Evolutionary conservation across 2,113 vertebrate genomes (phyloP).

Genomic region (Pachyramphus minor): DNA sequence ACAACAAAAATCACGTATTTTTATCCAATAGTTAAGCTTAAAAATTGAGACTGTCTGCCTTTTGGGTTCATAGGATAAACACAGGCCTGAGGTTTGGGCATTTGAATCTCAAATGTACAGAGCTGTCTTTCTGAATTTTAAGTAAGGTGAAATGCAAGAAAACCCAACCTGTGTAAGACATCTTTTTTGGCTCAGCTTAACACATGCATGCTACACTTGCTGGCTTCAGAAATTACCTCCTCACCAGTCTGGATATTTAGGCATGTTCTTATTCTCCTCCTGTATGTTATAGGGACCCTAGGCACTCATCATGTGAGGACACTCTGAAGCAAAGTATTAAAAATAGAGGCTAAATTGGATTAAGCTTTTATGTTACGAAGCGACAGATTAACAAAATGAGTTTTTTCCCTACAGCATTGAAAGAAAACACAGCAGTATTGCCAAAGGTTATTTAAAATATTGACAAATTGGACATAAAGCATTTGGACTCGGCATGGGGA

Average conservation of each 20-base stretch:
- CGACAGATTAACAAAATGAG: background rate
- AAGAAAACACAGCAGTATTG: background rate
- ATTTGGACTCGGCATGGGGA: background rate
- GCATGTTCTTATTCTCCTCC: background rate
- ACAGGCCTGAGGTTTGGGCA: background rate
- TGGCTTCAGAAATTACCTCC: background rate
- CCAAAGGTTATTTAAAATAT: background rate
- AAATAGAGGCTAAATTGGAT: background rate
- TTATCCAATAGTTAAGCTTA: background rate
- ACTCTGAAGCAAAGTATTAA: background rate
- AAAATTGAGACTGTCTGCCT: background rate
- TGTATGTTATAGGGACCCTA: background rate
- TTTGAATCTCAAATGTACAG: background rate
- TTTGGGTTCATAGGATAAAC: background rate
- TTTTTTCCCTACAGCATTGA: background rate
- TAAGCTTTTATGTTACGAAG: background rate
- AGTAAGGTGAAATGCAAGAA: background rate
- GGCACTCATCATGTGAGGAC: background rate
- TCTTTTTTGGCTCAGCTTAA: background rate
- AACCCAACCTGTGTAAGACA: background rate
- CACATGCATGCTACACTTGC: background rate
- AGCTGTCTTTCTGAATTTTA: background rate
- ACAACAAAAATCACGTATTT: background rate
- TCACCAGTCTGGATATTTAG: background rate
- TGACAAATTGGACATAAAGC: background rate